phyloP scores from a whole-genome alignment of 64 coral and sea anemone species.

The Montipora efflorescens region DNA sequence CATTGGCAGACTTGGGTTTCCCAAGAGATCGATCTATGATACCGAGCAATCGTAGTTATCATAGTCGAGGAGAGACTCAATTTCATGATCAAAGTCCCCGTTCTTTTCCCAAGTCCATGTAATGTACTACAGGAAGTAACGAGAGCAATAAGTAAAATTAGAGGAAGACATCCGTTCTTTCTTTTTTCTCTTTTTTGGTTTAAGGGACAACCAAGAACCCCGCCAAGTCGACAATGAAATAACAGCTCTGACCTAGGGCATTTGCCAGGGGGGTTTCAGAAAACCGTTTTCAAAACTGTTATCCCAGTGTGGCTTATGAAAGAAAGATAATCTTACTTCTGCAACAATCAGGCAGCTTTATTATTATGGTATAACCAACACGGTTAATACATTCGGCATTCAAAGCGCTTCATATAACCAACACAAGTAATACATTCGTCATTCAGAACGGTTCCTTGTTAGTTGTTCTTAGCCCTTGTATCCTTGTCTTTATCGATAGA shows the following conservation, averaged over 20 bases:
- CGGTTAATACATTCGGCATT: neutral
- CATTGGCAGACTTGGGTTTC: neutral
- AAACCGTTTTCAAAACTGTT: neutral
- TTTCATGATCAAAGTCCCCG: neutral
- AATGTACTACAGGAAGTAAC: neutral
- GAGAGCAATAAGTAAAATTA: neutral
- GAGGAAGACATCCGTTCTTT: neutral
- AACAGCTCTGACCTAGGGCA: conserved; percentile 3
- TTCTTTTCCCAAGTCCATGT: neutral
- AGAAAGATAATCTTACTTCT: neutral
- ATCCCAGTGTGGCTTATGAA: conserved; percentile 7
- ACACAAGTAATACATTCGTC: neutral
- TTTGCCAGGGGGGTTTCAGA: neutral
- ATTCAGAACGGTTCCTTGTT: neutral
- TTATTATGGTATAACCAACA: neutral
- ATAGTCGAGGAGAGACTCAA: neutral
- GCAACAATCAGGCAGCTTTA: neutral
- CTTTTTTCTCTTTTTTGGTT: neutral
- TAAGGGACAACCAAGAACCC: conserved; percentile 6
- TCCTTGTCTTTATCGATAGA: neutral
- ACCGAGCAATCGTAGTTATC: neutral
- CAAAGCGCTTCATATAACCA: neutral
- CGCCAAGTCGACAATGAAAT: conserved; percentile 12
- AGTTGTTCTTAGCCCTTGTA: neutral
- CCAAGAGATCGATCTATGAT: neutral